A percentile compares a stretch with the other conserved stretches of the same genome.
Evolutionary conservation across 2,888 invertebrate species (phyloP).

Genomic region (Fragum fragum): DNA sequence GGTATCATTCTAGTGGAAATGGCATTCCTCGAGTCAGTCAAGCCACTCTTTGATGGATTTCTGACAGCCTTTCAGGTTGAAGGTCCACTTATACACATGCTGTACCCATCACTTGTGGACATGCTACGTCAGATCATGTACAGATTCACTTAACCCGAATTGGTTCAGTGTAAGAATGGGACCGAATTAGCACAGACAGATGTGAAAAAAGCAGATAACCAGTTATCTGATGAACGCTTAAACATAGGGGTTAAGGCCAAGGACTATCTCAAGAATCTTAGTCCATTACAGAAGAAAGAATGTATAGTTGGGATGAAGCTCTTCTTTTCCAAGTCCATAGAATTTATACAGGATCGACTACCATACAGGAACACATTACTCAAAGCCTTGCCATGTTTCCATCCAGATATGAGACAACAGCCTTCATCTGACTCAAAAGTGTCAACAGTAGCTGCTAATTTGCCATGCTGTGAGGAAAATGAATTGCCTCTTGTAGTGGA

Average conservation of each 20-base stretch:
- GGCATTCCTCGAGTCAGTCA: constrained; percentile 30
- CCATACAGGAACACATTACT: constrained; percentile 25
- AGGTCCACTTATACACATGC: constrained; percentile 31
- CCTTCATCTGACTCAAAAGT: constrained; percentile 19
- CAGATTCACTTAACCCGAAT: constrained; percentile 23
- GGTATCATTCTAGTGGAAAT: constrained; percentile 33
- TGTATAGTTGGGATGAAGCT: constrained; percentile 30
- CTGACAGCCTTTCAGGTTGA: constrained; percentile 27
- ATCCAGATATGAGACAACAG: constrained; percentile 27
- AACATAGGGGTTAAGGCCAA: constrained; percentile 25
- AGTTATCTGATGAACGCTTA: constrained; percentile 20
- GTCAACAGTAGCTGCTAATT: constrained; percentile 24
- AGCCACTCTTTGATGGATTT: constrained; percentile 19
- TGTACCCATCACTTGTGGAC: constrained; percentile 33
- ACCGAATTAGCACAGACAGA: constrained; percentile 21
- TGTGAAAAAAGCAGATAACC: constrained; percentile 25
- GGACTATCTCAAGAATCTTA: constrained; percentile 19
- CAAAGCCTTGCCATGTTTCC: constrained; percentile 22
- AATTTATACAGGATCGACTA: constrained; percentile 24
- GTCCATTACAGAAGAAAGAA: constrained; percentile 30
- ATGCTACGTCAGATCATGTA: constrained; percentile 33
- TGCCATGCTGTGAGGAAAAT: not conserved
- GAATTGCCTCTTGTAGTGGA: not conserved
- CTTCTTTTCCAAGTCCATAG: constrained; percentile 27
- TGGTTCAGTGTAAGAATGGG: constrained; percentile 25